Evolutionary conservation across 2,797 vertebrate genomes (phyloP).

Genomic region (Brachyalestes nurse): DNA sequence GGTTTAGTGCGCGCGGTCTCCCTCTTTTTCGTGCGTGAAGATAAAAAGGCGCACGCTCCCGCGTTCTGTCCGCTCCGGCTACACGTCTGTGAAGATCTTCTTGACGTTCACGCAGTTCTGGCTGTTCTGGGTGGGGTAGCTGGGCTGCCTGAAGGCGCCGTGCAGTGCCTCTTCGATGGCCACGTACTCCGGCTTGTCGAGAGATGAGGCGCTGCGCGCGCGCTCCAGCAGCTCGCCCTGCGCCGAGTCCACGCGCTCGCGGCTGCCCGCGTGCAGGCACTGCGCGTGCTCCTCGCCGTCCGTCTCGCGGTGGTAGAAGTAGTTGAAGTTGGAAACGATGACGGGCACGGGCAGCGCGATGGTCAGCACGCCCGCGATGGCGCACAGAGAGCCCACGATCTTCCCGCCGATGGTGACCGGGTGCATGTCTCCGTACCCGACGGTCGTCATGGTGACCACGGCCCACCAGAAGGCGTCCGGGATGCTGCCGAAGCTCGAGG

Average conservation of each 20-base stretch:
- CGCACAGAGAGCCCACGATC: slow-evolving; percentile 95
- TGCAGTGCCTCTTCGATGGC: slow-evolving; percentile 92
- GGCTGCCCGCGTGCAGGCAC: slow-evolving; percentile 88
- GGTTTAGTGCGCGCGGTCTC: neutral
- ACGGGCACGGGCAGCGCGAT: slow-evolving; percentile 96
- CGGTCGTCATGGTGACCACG: slow-evolving; percentile 98
- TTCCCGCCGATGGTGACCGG: slow-evolving; percentile 98
- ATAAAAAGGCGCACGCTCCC: slow-evolving; percentile 11
- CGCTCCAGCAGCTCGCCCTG: slow-evolving; percentile 84
- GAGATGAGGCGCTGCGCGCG: slow-evolving; percentile 89
- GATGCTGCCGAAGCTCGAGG: slow-evolving; percentile 95
- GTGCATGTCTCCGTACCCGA: slow-evolving; percentile 98
- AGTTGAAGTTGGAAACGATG: slow-evolving; percentile 99
- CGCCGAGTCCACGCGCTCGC: slow-evolving; percentile 86
- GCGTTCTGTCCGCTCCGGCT: slow-evolving; percentile 58
- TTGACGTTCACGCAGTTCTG: slow-evolving; percentile 95
- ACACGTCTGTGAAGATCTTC: slow-evolving; percentile 97
- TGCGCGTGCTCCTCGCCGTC: slow-evolving; percentile 96
- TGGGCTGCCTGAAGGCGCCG: slow-evolving; percentile 86
- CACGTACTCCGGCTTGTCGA: slow-evolving; percentile 95
- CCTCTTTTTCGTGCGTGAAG: neutral
- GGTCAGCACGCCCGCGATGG: slow-evolving; percentile 95
- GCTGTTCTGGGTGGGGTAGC: slow-evolving; percentile 87
- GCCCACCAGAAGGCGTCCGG: slow-evolving; percentile 99
- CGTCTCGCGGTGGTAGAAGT: slow-evolving; percentile 97